Evolutionary conservation across 2,113 vertebrate genomes (phyloP).

Genomic region (Hippocampus abdominalis): DNA sequence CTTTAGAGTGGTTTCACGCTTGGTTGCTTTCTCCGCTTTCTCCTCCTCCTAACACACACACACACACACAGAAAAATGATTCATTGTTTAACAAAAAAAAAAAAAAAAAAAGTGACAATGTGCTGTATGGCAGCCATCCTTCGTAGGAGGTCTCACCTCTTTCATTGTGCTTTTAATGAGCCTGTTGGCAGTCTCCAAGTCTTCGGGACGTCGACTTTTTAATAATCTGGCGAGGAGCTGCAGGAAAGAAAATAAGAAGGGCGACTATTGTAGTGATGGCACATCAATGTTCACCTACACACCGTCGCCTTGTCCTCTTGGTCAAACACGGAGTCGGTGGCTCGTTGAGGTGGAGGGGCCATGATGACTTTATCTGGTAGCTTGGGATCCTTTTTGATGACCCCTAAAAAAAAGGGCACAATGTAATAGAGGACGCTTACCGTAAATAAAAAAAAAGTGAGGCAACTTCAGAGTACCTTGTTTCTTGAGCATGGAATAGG

Average conservation of each 20-base stretch:
- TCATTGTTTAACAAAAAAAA: neutral
- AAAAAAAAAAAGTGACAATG: neutral
- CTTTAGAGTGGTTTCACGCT: constrained; percentile 66
- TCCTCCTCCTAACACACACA: constrained; percentile 79
- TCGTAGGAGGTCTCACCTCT: constrained; percentile 70
- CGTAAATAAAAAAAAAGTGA: neutral
- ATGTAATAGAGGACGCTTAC: neutral
- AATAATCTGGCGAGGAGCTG: constrained; percentile 82
- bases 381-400: constrained; percentile 86
- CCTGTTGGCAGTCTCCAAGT: constrained; percentile 84
- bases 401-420: constrained; percentile 62
- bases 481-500: constrained; percentile 90
- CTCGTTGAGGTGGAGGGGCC: constrained; percentile 80
- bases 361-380: constrained; percentile 75
- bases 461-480: constrained; percentile 74
- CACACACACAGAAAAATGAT: constrained; percentile 14
- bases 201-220: constrained; percentile 80
- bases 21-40: constrained; percentile 75
- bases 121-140: neutral
- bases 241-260: constrained; percentile 3
- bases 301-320: constrained; percentile 89
- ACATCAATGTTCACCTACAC: constrained; percentile 7
- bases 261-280: neutral
- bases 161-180: constrained; percentile 84
- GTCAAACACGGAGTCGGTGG: constrained; percentile 82